Evolutionary conservation across 2,113 vertebrate species (phyloP).

Genomic region (Willisornis vidua): DNA sequence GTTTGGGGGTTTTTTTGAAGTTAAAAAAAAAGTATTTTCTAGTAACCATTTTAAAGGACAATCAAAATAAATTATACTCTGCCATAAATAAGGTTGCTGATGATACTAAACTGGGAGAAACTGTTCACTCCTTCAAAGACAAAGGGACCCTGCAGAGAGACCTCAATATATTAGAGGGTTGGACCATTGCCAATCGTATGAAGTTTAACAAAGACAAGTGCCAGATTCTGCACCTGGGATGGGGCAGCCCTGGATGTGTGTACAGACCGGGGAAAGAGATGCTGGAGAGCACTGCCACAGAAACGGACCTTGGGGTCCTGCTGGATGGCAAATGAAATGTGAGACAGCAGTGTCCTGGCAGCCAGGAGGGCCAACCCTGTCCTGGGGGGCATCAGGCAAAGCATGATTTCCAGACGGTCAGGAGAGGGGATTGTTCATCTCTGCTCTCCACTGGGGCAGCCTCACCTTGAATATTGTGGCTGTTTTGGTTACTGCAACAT

Average conservation of each 20-base stretch:
- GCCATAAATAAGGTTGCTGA: background rate
- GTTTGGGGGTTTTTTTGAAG: background rate
- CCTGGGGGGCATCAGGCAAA: background rate
- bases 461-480: rapidly evolving
- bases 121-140: background rate
- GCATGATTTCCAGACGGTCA: rapidly evolving
- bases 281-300: rapidly evolving
- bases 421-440: background rate
- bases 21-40: background rate
- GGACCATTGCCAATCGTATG: background rate
- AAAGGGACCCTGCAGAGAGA: background rate
- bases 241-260: too few relatives aligned
- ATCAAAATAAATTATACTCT: background rate
- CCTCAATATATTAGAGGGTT: background rate
- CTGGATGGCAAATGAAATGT: rapidly evolving
- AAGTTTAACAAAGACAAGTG: background rate
- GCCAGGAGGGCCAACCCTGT: background rate
- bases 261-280: background rate
- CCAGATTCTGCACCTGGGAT: background rate
- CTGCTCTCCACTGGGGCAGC: rapidly evolving
- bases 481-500: background rate
- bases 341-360: background rate
- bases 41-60: background rate
- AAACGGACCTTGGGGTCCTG: background rate
- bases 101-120: background rate